Percentiles rank a stretch among this genome's conserved stretches.
These are phyloP conservation scores for Amiota communis DNA, from an alignment of 2,888 invertebrate genomes.

Conservation along the genomic window DNA sequence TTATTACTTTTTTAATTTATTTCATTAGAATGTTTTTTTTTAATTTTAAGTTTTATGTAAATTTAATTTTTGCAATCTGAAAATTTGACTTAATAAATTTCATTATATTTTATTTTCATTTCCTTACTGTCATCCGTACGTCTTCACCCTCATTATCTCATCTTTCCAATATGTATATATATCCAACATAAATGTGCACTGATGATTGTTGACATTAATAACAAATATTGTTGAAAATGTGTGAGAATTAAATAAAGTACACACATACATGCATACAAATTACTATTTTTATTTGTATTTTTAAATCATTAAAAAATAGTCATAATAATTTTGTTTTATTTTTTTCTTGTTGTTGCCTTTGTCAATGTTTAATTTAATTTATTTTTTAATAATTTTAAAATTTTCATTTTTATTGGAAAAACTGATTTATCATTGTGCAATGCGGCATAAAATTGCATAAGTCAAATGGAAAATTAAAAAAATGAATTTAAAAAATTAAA, in stretches of 20 bases:
- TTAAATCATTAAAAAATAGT: slow-evolving; percentile 51
- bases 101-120: not conserved
- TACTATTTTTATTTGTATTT: slow-evolving; percentile 31
- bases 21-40: not conserved
- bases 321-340: not conserved
- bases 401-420: slow-evolving; percentile 40
- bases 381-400: not conserved
- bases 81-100: slow-evolving; percentile 1
- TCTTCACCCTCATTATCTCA: not conserved
- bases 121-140: not conserved
- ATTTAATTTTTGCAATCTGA: not conserved
- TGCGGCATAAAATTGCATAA: slow-evolving; percentile 63
- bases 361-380: not conserved
- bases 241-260: slow-evolving; percentile 12
- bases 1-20: not conserved
- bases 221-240: slow-evolving; percentile 50
- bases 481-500: not conserved
- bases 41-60: not conserved
- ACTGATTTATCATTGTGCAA: slow-evolving; percentile 66
- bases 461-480: slow-evolving; percentile 8
- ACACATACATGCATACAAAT: slow-evolving; percentile 25
- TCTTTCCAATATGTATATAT: too few relatives aligned
- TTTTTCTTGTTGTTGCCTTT: too few relatives aligned
- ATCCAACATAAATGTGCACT: slow-evolving; percentile 52
- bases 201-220: slow-evolving; percentile 65